Conservation (phyloP, 1,140 invertebrate genomes). For the Drosophila sproati region DNA sequence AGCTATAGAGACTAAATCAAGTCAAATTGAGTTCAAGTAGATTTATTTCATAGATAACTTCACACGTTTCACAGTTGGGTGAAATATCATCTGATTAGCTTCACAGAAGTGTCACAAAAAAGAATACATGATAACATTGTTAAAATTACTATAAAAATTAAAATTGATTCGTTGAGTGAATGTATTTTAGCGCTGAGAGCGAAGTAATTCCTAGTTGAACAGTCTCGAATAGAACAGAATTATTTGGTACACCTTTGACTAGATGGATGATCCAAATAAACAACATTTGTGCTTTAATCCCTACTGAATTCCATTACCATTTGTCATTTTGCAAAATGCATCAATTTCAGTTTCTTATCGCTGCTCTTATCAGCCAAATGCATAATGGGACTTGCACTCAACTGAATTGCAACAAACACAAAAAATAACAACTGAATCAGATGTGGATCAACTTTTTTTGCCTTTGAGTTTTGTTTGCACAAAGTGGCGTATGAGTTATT, state of each 20-base stretch:
- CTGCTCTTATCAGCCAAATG: constrained; percentile 17
- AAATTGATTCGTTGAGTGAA: too few relatives aligned
- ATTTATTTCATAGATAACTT: too few relatives aligned
- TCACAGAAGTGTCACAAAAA: too few relatives aligned
- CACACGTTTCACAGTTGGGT: too few relatives aligned
- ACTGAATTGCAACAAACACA: constrained; percentile 17
- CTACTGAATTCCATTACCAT: not conserved
- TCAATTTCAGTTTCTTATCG: not conserved
- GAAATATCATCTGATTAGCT: too few relatives aligned
- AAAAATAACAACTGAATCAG: not conserved
- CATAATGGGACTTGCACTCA: constrained; percentile 20
- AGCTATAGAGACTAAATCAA: too few relatives aligned
- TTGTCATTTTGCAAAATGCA: not conserved
- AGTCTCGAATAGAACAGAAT: too few relatives aligned
- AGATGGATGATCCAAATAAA: not conserved
- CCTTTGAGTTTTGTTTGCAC: not conserved
- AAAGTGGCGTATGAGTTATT: constrained; percentile 52
- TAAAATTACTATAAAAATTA: too few relatives aligned
- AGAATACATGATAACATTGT: too few relatives aligned
- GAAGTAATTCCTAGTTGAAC: too few relatives aligned
- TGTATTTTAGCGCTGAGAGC: too few relatives aligned
- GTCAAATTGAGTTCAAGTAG: too few relatives aligned
- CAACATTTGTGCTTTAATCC: not conserved
- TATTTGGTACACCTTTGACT: not conserved
- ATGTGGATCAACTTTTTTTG: not conserved